These are phyloP conservation scores for Synodontis membranacea DNA, from an alignment of 2,113 vertebrate species.

Conservation along the genomic window DNA sequence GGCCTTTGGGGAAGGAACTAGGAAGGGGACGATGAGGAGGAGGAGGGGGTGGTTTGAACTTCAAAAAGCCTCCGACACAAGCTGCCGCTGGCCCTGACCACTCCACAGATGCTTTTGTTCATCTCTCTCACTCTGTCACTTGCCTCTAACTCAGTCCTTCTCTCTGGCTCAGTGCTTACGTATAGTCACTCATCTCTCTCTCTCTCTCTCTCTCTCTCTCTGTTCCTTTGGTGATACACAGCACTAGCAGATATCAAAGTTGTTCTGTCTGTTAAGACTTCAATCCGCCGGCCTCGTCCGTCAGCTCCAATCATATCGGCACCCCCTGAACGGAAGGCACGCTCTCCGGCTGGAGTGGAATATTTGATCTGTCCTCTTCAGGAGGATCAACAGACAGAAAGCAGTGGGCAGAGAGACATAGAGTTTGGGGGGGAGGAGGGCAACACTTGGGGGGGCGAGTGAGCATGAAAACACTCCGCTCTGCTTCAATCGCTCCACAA, in stretches of 20 bases:
- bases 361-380: slow-evolving; percentile 80
- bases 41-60: slow-evolving; percentile 64
- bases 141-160: slow-evolving; percentile 52
- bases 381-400: slow-evolving; percentile 74
- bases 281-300: slow-evolving; percentile 70
- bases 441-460: slow-evolving; percentile 35
- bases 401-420: slow-evolving; percentile 52
- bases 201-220: slow-evolving; percentile 38
- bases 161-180: slow-evolving; percentile 45
- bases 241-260: slow-evolving; percentile 74
- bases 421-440: background rate
- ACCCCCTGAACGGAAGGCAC: slow-evolving; percentile 64
- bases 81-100: slow-evolving; percentile 71
- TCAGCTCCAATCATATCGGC: slow-evolving; percentile 76
- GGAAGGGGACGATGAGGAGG: slow-evolving; percentile 44
- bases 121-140: slow-evolving; percentile 51
- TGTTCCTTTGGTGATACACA: slow-evolving; percentile 73
- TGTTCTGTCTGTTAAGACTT: slow-evolving; percentile 75
- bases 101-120: slow-evolving; percentile 75
- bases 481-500: slow-evolving; percentile 50
- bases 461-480: slow-evolving; percentile 47
- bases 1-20: slow-evolving; percentile 35
- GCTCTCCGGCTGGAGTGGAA: slow-evolving; percentile 70
- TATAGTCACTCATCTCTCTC: slow-evolving; percentile 45
- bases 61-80: slow-evolving; percentile 72